phyloP scores from a whole-genome alignment of 2,113 vertebrate species.

The Leiothrix lutea region DNA sequence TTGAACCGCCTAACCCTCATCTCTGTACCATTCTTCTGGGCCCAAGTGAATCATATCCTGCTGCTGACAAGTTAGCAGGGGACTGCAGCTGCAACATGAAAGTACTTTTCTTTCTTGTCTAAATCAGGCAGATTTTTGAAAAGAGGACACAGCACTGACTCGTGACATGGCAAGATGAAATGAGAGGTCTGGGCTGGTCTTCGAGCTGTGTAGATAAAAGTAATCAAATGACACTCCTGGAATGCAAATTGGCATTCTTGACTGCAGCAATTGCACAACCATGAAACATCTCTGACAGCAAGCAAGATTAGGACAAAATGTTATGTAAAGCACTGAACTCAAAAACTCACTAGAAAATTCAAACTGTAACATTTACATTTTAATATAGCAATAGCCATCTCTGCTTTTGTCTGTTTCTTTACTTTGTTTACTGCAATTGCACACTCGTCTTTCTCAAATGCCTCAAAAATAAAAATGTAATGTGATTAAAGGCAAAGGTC shows the following conservation, averaged over 20 bases:
- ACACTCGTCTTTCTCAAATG: conserved; percentile 17
- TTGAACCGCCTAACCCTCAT: conserved; percentile 89
- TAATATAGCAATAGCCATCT: conserved; percentile 64
- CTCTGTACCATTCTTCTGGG: conserved; percentile 75
- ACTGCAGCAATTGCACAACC: conserved; percentile 83
- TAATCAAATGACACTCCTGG: conserved; percentile 94
- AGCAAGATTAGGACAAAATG: conserved; percentile 85
- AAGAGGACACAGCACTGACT: conserved; percentile 81
- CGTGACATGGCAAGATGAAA: conserved; percentile 86
- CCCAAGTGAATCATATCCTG: conserved; percentile 83
- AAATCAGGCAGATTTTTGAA: conserved; percentile 83
- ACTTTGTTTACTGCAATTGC: conserved; percentile 12
- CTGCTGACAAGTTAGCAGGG: conserved; percentile 85
- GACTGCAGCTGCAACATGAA: conserved; percentile 82
- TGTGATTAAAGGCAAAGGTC: background rate
- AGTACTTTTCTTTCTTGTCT: conserved; percentile 82
- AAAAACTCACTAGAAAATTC: conserved; percentile 76
- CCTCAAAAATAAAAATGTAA: conserved; percentile 23
- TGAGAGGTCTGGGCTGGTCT: conserved; percentile 81
- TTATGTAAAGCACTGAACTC: conserved; percentile 82
- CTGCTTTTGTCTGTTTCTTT: conserved; percentile 62
- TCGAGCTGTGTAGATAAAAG: conserved; percentile 87
- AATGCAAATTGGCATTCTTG: conserved; percentile 96
- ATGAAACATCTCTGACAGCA: conserved; percentile 87
- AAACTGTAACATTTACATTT: conserved; percentile 77